These are phyloP conservation scores for Tragelaphus buxtoni DNA, from an alignment of 2,113 vertebrate genomes.

Conservation along the genomic window DNA sequence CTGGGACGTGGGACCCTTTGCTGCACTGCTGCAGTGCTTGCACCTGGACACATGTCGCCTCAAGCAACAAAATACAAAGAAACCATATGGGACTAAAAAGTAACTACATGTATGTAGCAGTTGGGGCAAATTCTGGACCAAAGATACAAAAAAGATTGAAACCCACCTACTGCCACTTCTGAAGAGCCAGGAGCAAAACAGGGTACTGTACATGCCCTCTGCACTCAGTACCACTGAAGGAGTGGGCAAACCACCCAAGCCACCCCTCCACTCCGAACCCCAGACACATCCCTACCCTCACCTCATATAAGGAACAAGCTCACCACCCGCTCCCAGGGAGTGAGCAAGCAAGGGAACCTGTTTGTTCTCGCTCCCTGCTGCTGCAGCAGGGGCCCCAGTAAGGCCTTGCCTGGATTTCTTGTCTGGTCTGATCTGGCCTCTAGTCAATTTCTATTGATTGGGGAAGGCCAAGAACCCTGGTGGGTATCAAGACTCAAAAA, in stretches of 20 bases:
- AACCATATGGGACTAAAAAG: not conserved
- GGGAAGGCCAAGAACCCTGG: not conserved
- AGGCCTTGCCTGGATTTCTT: not conserved
- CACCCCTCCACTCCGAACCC: not conserved
- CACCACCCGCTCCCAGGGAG: not conserved
- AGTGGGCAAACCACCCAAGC: not conserved
- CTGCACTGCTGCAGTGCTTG: not conserved
- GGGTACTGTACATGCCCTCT: not conserved
- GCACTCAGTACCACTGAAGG: not conserved
- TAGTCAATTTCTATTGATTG: not conserved
- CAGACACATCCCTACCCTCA: not conserved
- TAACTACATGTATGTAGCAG: not conserved
- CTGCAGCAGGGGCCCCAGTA: not conserved
- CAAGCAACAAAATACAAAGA: not conserved
- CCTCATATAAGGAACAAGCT: not conserved
- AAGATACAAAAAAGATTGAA: not conserved
- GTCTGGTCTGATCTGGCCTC: not conserved
- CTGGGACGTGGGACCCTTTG: not conserved
- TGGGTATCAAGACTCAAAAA: not conserved
- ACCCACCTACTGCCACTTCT: not conserved
- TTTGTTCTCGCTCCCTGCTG: not conserved
- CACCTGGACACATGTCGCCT: not conserved
- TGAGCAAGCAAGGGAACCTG: not conserved
- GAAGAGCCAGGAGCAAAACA: not conserved
- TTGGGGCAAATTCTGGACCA: not conserved